Base-by-base conservation (phyloP, 1,140 invertebrate genomes). In the Tigriopus japonicus region DNA sequence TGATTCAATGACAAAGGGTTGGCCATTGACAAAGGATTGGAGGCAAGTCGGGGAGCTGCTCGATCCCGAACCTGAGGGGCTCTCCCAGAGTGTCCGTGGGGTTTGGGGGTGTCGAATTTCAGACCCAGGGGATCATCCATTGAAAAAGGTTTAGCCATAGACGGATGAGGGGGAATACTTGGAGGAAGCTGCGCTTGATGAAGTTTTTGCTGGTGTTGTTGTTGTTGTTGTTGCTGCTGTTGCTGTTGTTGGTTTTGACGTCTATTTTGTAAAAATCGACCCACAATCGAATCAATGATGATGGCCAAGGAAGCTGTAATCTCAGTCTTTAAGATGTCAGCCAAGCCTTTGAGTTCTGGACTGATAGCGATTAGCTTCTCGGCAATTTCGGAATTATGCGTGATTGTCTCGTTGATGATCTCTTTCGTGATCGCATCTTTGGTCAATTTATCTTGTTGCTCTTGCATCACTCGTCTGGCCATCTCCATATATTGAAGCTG, bases 251-350 rank as follows among this genome's bases (percentile, higher is more conserved):
- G 60, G 56, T 63, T 65, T 35, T 63, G 54, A 42, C 63, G 62
- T 60, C 81, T 77, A 67, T 86, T 85, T 64, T 89, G 85, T 43
- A 87, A 78, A 68, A 87, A 90, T 63, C 86, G 79, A 14, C 81
- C 81, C 51, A 94, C 78, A 56, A 91, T 86, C 10, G 82, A 85
- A 71, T 94, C 90, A 62, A 94, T 87, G n/a, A 92, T 74, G 62
- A 81, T 84, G 6, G 82, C 80, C 49, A 91, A 70, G 6, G 84
- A 87, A 56, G 86, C 80, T 14, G 83, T 84, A 61, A 94, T 85
- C 76, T 94, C 89, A 42, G 80, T 81, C 73, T 94, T 94, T 1
- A 94, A 76, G 51, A 84, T 81, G 65, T 93, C 87, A 6, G 87
- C 86, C 49, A 93, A 74, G 53, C 84, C 83, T 71, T 93, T 86